phyloP scores from a whole-genome alignment of 2,797 vertebrate species.

The Odontamblyopus lacepedii region DNA sequence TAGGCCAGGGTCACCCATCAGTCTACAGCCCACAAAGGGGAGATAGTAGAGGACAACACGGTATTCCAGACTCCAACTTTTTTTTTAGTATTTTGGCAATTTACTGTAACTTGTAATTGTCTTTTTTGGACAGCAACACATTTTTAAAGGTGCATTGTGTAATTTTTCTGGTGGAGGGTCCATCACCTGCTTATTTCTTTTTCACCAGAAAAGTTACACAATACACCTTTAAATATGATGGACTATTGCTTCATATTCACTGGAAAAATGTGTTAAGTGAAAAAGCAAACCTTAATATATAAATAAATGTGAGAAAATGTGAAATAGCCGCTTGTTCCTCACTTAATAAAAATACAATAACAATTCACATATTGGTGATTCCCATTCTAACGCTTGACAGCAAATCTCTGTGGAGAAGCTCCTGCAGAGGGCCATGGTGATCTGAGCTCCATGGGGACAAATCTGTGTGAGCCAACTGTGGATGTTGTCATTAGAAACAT shows the following conservation, averaged over 20 bases:
- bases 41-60: neutral
- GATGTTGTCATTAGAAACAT: slow-evolving; percentile 54
- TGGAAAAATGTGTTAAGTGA: neutral
- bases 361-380: neutral
- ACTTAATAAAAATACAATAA: neutral
- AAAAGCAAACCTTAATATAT: neutral
- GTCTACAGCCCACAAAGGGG: slow-evolving; percentile 41
- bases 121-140: no score
- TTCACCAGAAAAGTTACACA: no score
- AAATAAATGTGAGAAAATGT: neutral
- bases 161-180: no score
- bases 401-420: neutral
- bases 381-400: neutral
- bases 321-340: neutral
- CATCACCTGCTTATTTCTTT: no score
- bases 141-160: no score
- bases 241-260: neutral
- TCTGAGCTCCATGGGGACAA: slow-evolving; percentile 18
- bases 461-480: slow-evolving; percentile 38
- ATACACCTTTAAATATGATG: neutral
- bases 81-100: neutral
- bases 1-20: slow-evolving; percentile 58
- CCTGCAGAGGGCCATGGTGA: slow-evolving; percentile 1
- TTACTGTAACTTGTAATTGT: no score
- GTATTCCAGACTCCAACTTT: neutral